A percentile compares a stretch with the other conserved stretches of the same genome.
These are phyloP conservation scores for Pygocentrus nattereri DNA, from an alignment of 2,797 vertebrate genomes.

Conservation along the genomic window DNA sequence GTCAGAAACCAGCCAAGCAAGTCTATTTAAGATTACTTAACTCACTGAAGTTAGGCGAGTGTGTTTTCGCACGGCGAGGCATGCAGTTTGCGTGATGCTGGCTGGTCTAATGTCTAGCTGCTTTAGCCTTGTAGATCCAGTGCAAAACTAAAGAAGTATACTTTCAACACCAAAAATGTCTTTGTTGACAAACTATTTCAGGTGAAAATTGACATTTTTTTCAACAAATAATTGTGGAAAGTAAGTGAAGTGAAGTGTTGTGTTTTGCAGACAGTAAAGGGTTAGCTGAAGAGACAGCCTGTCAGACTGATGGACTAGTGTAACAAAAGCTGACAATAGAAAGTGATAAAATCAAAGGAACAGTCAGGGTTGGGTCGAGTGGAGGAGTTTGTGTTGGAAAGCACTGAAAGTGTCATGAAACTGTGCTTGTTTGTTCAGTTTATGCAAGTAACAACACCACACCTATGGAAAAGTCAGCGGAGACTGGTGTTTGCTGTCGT, in stretches of 20 bases:
- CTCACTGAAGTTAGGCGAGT: not conserved
- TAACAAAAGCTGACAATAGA: constrained; percentile 3
- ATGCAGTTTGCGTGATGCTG: not conserved
- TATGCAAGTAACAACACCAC: not conserved
- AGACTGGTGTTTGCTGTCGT: not conserved
- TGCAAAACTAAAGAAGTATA: not conserved
- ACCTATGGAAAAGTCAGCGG: constrained; percentile 15
- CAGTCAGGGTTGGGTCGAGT: constrained; percentile 8
- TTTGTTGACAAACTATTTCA: not conserved
- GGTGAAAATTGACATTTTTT: no score
- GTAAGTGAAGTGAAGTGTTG: not conserved
- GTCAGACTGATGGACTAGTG: not conserved
- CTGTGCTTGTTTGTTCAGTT: not conserved
- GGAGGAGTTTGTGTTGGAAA: constrained; percentile 9
- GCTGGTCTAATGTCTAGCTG: not conserved
- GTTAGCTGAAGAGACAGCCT: not conserved
- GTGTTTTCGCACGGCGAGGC: not conserved
- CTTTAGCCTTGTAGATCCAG: not conserved
- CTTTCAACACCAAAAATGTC: not conserved
- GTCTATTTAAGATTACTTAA: not conserved
- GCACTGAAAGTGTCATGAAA: no score
- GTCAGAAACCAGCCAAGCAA: no score
- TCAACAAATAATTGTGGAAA: no score
- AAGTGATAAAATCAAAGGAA: constrained; percentile 11
- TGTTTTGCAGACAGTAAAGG: not conserved